Evolutionary conservation across 1,140 invertebrate species (phyloP), one percentile per base, ranked within the genome.

Genomic region (Sycobia sp.): DNA sequence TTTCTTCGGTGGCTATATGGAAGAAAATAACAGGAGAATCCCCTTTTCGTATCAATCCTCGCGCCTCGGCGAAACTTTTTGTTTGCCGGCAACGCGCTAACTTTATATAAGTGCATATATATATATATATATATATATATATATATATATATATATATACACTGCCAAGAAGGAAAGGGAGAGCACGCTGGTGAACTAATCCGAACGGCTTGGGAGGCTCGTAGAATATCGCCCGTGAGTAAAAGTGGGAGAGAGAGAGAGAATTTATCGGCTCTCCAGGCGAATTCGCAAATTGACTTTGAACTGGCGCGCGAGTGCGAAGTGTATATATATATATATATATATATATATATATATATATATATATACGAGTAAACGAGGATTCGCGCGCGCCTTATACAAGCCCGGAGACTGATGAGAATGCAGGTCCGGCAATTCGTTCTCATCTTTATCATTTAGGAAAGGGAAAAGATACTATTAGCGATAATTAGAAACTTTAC

Each of bases 231-330:
- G 57, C 23, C 43, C 36, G 44, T 4, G 1, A 22, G 20, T 27
- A 39, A 41, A 61, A 39, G 36, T 34, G 7, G 18, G 27, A 23
- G 34, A n/a, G 44, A 25, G 36, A n/a, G 13, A 46, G 38, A 46
- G 41, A 62, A 55, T 62, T 62, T 56, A 62, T 55, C 44, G 44
- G 49, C 51, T 62, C 44, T 55, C 53, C 34, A 4, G 4, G 53
- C 41, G 56, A 62, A 62, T 62, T 62, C 44, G 20, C 49, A 62
- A 62, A 62, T 62, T 62, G 60, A 62, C 60, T 62, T 62, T 55
- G 47, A 62, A 62, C 44, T 32, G 51, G 41, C 41, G 32, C n/a
- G 20, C 29, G 44, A 44, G 14, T 16, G 55, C 43, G 16, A 50
- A 34, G 29, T 34, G 22, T n/a, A n/a, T n/a, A n/a, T n/a, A n/a